phyloP scores from a whole-genome alignment of 92 coral and sea anemone genomes.

The Actinernus sp. region DNA sequence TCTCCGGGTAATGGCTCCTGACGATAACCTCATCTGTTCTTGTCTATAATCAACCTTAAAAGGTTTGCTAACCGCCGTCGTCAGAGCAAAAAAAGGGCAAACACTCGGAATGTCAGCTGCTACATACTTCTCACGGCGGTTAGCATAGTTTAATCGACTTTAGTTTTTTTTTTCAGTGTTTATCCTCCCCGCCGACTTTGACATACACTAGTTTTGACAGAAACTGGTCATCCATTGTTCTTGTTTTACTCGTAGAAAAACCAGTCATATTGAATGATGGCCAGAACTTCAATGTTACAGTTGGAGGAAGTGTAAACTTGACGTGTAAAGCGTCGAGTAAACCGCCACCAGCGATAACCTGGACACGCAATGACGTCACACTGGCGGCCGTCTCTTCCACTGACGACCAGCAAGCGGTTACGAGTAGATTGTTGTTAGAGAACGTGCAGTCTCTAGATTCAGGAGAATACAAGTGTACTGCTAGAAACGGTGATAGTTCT shows the following conservation, averaged over 20 bases:
- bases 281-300: slow-evolving; percentile 2
- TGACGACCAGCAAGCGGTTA: no score
- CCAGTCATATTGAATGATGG: slow-evolving; percentile 29
- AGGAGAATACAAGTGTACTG: slow-evolving; percentile 9
- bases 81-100: no score
- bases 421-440: background rate
- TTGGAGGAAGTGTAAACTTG: slow-evolving; percentile 1
- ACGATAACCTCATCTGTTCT: no score
- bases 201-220: no score
- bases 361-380: background rate
- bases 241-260: background rate
- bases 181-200: no score
- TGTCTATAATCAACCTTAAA: no score
- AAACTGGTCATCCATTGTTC: background rate
- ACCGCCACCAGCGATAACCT: slow-evolving; percentile 10
- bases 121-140: no score
- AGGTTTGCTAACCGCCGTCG: no score
- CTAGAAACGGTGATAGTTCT: background rate
- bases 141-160: no score
- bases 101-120: no score
- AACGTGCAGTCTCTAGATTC: slow-evolving; percentile 3
- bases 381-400: background rate
- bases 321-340: slow-evolving; percentile 23
- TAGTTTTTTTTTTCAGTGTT: no score
- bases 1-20: no score